phyloP scores from a whole-genome alignment of 2,888 invertebrate species.

The Drosophila anceps region DNA sequence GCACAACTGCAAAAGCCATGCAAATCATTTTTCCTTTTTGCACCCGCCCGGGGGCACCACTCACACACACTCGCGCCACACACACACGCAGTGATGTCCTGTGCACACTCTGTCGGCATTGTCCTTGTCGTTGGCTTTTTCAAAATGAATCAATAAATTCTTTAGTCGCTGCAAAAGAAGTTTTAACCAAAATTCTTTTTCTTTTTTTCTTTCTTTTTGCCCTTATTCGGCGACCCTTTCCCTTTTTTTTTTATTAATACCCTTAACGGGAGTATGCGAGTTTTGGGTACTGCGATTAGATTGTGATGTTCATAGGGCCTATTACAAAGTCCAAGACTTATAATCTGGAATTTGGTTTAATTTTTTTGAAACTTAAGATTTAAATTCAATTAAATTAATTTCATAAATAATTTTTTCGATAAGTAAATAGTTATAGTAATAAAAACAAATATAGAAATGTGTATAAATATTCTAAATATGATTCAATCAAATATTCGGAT shows the following conservation, averaged over 20 bases:
- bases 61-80: slow-evolving; percentile 1
- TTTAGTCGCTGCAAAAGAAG: slow-evolving; percentile 51
- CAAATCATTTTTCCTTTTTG: slow-evolving; percentile 70
- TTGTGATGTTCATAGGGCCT: no score
- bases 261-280: background rate
- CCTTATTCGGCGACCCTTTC: slow-evolving; percentile 17
- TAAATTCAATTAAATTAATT: no score
- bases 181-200: slow-evolving; percentile 48
- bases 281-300: background rate
- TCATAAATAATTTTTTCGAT: no score
- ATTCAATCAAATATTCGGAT: no score
- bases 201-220: slow-evolving; percentile 25
- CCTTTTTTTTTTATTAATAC: slow-evolving; percentile 7
- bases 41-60: background rate
- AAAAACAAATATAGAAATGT: no score
- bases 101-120: slow-evolving; percentile 8
- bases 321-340: no score
- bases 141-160: slow-evolving; percentile 75
- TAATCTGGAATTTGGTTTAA: no score
- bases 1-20: slow-evolving; percentile 48
- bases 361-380: no score
- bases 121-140: slow-evolving; percentile 38
- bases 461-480: no score
- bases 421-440: no score
- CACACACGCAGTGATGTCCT: background rate